These are phyloP conservation scores for Rhegmatorhina hoffmannsi DNA, from an alignment of 2,113 vertebrate genomes.

Conservation along the genomic window DNA sequence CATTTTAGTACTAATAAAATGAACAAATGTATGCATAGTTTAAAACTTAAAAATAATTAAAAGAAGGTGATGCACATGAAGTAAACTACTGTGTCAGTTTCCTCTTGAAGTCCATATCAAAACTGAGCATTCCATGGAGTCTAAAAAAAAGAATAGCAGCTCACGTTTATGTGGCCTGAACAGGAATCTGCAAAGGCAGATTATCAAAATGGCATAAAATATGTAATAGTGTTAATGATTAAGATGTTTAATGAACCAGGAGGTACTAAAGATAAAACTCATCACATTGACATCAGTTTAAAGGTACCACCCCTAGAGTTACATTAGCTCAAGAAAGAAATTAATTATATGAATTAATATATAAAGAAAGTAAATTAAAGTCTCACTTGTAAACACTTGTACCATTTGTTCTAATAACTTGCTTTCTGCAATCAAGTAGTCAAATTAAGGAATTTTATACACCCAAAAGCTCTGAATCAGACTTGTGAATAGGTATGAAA, in stretches of 20 bases:
- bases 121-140: background rate
- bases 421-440: background rate
- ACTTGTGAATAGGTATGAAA: background rate
- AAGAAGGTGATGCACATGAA: background rate
- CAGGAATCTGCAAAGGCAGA: background rate
- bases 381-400: background rate
- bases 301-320: background rate
- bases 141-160: background rate
- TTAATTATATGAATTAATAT: background rate
- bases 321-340: background rate
- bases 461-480: background rate
- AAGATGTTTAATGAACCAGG: background rate
- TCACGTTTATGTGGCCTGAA: background rate
- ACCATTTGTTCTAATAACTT: background rate
- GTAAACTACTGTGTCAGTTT: background rate
- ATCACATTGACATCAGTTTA: background rate
- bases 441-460: background rate
- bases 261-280: background rate
- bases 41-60: background rate
- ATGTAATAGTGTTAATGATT: background rate
- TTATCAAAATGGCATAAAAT: background rate
- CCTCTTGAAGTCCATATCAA: background rate
- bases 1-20: background rate
- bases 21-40: background rate
- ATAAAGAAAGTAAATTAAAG: background rate